A percentile compares a stretch with the other conserved stretches of the same genome.
phyloP scores from a whole-genome alignment of 2,888 invertebrate species.

The Drosophila suboccidentalis region DNA sequence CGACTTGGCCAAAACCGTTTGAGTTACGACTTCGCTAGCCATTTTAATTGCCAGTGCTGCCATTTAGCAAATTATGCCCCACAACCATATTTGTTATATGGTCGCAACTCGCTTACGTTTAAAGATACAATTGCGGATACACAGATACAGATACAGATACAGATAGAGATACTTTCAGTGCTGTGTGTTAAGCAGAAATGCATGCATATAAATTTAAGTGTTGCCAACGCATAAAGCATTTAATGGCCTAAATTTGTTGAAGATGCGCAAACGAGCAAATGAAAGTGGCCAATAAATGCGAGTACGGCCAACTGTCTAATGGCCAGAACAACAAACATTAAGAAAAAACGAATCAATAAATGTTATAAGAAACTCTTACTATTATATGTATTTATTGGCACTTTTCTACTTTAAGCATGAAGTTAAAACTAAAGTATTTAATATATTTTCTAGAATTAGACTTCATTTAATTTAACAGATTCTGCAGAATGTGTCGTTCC shows the following conservation, averaged over 20 bases:
- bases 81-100: conserved; percentile 34
- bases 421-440: not conserved
- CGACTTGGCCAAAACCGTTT: conserved; percentile 30
- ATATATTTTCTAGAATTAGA: not conserved
- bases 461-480: not conserved
- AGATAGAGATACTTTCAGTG: conserved; percentile 9
- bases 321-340: not conserved
- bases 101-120: conserved; percentile 21
- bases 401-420: not conserved
- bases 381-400: not conserved
- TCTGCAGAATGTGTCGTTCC: not conserved
- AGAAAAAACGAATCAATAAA: conserved; percentile 23
- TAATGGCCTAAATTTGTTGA: conserved; percentile 73
- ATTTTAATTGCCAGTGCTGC: conserved; percentile 73
- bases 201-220: conserved; percentile 53
- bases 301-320: not conserved
- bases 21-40: conserved; percentile 64
- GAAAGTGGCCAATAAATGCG: conserved; percentile 40
- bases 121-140: conserved; percentile 15
- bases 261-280: conserved; percentile 57
- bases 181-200: conserved; percentile 23
- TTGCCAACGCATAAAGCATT: conserved; percentile 68
- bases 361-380: not conserved
- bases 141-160: conserved; percentile 8
- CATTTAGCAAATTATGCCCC: conserved; percentile 51